These are phyloP conservation scores for Elephantulus edwardii DNA, from an alignment of 2,113 vertebrate species.

Conservation along the genomic window DNA sequence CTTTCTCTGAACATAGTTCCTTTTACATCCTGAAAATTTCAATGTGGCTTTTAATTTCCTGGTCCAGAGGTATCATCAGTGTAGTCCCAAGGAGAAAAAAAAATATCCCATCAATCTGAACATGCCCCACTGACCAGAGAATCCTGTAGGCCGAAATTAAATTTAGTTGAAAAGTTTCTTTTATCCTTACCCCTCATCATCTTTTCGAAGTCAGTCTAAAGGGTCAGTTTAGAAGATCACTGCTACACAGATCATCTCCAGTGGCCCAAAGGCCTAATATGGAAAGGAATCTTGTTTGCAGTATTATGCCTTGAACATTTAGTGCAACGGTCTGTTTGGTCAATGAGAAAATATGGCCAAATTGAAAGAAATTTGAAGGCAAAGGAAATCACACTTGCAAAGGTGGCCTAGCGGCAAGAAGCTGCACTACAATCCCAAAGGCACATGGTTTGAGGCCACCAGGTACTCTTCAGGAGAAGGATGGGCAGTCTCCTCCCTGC, in stretches of 20 bases:
- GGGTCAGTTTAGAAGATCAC: not conserved
- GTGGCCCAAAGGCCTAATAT: not conserved
- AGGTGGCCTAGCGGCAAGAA: too few relatives aligned
- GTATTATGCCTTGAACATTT: not conserved
- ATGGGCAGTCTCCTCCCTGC: too few relatives aligned
- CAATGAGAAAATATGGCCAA: not conserved
- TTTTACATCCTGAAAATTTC: slow-evolving; percentile 60
- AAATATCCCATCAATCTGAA: slow-evolving; percentile 47
- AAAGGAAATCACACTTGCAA: not conserved
- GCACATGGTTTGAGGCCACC: too few relatives aligned
- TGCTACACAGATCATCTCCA: not conserved
- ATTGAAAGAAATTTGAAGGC: slow-evolving; percentile 55
- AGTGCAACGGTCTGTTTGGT: not conserved
- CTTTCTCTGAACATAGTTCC: slow-evolving; percentile 60
- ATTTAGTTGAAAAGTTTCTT: slow-evolving; percentile 52
- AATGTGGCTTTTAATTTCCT: slow-evolving; percentile 67
- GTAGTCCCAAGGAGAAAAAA: slow-evolving; percentile 45
- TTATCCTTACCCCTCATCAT: slow-evolving; percentile 49
- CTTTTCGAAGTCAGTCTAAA: slow-evolving; percentile 33
- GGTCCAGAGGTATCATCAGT: slow-evolving; percentile 61
- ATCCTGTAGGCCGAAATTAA: slow-evolving; percentile 57
- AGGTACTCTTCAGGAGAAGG: too few relatives aligned
- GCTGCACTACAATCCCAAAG: too few relatives aligned
- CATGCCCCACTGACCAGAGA: slow-evolving; percentile 46
- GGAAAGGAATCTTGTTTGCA: not conserved